phyloP scores from a whole-genome alignment of 1,140 invertebrate genomes.

The Anthonomus grandis region DNA sequence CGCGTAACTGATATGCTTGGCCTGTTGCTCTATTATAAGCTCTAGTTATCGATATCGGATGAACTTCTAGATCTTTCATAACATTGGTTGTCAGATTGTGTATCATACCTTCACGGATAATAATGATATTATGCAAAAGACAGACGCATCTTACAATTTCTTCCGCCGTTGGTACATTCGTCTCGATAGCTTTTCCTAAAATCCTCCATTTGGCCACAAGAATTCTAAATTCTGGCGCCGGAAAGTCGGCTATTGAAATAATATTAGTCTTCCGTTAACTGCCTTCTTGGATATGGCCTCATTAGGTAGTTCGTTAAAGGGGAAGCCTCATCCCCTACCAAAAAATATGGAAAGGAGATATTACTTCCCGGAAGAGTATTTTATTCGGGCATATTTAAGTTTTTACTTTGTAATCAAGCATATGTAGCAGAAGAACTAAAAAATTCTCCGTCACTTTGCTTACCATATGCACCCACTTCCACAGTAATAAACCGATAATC shows the following conservation, averaged over 20 bases:
- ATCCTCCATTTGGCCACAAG: slow-evolving; percentile 12
- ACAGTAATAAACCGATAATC: too few species aligned
- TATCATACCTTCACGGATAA: slow-evolving; percentile 10
- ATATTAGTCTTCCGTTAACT: not conserved
- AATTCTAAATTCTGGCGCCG: not conserved
- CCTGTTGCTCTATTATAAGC: too few species aligned
- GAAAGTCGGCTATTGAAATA: slow-evolving; percentile 3
- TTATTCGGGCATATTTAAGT: too few species aligned
- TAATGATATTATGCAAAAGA: slow-evolving; percentile 7
- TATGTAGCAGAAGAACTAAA: too few species aligned
- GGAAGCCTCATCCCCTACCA: slow-evolving; percentile 10
- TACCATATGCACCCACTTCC: too few species aligned
- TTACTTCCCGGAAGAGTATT: too few species aligned
- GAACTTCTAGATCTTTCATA: too few species aligned
- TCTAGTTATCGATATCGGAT: too few species aligned
- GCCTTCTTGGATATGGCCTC: not conserved
- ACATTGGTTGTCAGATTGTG: too few species aligned
- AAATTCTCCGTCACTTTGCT: too few species aligned
- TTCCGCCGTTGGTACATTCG: slow-evolving; percentile 1
- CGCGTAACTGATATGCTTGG: too few species aligned
- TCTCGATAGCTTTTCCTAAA: slow-evolving; percentile 10
- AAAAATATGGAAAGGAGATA: slow-evolving; percentile 9
- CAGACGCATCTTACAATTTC: slow-evolving; percentile 5
- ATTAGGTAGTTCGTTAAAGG: slow-evolving; percentile 3
- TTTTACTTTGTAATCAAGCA: too few species aligned